phyloP scores from a whole-genome alignment of 1,140 invertebrate species.

The Atta texana region DNA sequence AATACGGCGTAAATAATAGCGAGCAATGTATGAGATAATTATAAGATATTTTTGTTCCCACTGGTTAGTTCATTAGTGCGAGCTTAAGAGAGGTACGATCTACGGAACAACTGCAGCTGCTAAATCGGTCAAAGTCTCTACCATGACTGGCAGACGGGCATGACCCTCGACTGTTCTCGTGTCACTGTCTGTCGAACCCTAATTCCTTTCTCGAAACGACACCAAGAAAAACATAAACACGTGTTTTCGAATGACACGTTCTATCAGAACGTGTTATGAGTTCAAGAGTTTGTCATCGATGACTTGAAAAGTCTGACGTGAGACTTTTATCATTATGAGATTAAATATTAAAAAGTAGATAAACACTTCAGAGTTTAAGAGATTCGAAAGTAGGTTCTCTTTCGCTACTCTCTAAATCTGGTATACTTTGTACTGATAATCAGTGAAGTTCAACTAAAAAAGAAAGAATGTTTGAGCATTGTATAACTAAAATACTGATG shows the following conservation, averaged over 20 bases:
- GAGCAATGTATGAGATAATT: slow-evolving; percentile 4
- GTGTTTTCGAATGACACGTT: slow-evolving; percentile 80
- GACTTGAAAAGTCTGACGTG: slow-evolving; percentile 4
- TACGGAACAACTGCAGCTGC: slow-evolving; percentile 66
- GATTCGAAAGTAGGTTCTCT: not conserved
- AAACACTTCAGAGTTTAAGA: not conserved
- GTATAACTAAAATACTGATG: no score
- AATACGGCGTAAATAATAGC: not conserved
- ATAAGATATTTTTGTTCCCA: slow-evolving; percentile 16
- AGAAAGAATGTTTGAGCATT: no score
- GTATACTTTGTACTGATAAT: no score
- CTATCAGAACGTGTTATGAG: slow-evolving; percentile 23
- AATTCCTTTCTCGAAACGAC: slow-evolving; percentile 69
- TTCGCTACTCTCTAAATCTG: no score
- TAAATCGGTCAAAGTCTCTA: slow-evolving; percentile 69
- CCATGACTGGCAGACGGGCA: slow-evolving; percentile 59
- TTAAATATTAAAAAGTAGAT: not conserved
- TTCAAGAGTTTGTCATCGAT: slow-evolving; percentile 20
- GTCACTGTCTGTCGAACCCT: slow-evolving; percentile 66
- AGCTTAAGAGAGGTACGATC: slow-evolving; percentile 50
- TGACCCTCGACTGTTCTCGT: slow-evolving; percentile 52
- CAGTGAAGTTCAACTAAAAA: no score
- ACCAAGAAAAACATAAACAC: slow-evolving; percentile 80
- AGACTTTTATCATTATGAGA: slow-evolving; percentile 17
- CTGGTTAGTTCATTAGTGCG: slow-evolving; percentile 52